Evolutionary conservation across 2,888 invertebrate species (phyloP), one percentile per base, ranked within the genome.

Genomic region (Cosmia trapezina): DNA sequence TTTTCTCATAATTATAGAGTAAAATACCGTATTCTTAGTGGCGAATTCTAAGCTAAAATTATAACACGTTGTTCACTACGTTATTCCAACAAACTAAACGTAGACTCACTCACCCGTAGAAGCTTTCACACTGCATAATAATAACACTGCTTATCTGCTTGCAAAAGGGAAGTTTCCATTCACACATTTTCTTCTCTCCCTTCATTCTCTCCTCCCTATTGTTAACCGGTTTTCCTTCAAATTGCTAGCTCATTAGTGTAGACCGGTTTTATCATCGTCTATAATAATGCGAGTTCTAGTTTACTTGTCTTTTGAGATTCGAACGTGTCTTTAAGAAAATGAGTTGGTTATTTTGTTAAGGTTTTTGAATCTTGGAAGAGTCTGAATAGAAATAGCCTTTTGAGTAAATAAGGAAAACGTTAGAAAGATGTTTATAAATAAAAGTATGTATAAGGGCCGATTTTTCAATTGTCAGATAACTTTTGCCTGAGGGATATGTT

Each of bases 221-320:
- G 74, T 77, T 41, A 75, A 49, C 28, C 69, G 19, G 70, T 19
- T 74, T 60, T 74, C 33, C 77, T 74, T 47, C 45, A 12, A 70
- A 70, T 69, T 41, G 51, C 74, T 19, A 70, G 77, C 77, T 74
- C 70, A 70, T 77, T 77, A 74, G 77, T 76, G 59, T 77, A 69
- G 47, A 77, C 74, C 19, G 22, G 70, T n/a, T 53, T 53, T 70
- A 60, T 77, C 28, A 47, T 43, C 41, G 51, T 70, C 19, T 69
- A 53, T 77, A 53, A 19, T 69, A 76, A 70, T 74, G n/a, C 8
- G 19, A 60, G 41, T 22, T 53, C 51, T 60, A 53, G 70, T 60
- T 69, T 19, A 74, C 77, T 60, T 11, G 11, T 47, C 28, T 47
- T 74, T 76, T 69, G 45, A 41, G 22, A 14, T 19, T 19, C 2